Conservation (phyloP, 2,797 vertebrate genomes). For the Pterois miles region DNA sequence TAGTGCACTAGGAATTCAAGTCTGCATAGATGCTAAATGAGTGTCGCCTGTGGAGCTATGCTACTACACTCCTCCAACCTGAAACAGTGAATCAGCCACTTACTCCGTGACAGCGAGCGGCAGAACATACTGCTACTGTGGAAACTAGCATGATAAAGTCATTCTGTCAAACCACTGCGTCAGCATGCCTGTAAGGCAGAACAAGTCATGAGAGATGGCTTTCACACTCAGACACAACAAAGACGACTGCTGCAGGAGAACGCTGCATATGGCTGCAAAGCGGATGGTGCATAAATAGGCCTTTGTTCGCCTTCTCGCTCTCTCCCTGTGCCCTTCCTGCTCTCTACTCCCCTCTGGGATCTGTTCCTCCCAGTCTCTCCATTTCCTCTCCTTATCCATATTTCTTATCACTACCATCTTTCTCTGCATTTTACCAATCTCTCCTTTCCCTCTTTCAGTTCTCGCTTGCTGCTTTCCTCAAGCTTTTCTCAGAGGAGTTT, state of each 20-base stretch:
- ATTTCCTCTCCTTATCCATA: neutral
- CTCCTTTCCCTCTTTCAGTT: neutral
- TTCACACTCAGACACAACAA: constrained; percentile 48
- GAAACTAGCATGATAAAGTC: neutral
- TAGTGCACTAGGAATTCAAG: neutral
- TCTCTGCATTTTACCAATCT: neutral
- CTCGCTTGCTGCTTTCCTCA: neutral
- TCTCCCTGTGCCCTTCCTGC: constrained; percentile 30
- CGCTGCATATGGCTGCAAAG: constrained; percentile 21
- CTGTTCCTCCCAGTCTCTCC: neutral
- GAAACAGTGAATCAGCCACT: constrained; percentile 6
- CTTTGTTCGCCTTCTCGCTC: constrained; percentile 50
- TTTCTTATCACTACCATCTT: neutral
- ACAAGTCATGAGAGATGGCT: constrained; percentile 1
- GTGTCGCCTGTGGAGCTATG: constrained; percentile 6
- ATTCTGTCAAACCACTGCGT: neutral
- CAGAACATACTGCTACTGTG: neutral
- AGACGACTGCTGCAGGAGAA: constrained; percentile 16
- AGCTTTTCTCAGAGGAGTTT: neutral
- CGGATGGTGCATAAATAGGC: constrained; percentile 49
- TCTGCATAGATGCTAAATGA: neutral
- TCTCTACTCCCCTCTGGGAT: constrained; percentile 10
- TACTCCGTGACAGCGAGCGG: neutral
- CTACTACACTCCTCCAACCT: constrained; percentile 16
- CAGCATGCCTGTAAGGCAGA: constrained; percentile 5